These are phyloP conservation scores for Entosphenus tridentatus DNA, from an alignment of 2,113 vertebrate species.

Conservation along the genomic window DNA sequence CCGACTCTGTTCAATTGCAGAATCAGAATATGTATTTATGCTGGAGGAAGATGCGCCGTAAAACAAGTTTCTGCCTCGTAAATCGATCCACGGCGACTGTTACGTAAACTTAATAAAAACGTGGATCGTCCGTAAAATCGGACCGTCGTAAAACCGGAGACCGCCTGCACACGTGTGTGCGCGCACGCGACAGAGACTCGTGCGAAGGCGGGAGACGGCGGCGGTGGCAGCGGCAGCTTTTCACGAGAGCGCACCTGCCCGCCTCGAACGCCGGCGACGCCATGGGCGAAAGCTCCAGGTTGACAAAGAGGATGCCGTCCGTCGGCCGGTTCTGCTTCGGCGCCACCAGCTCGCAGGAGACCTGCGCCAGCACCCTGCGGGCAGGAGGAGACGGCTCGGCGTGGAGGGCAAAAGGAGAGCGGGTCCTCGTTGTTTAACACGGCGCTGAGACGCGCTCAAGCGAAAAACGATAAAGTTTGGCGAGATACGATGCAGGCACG, in stretches of 20 bases:
- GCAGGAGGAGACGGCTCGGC: constrained; percentile 6
- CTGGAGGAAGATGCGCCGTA: too few relatives aligned
- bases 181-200: too few relatives aligned
- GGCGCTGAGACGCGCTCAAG: neutral
- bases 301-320: constrained; percentile 77
- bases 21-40: too few relatives aligned
- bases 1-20: too few relatives aligned
- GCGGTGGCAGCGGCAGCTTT: too few relatives aligned
- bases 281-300: constrained; percentile 78
- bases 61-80: too few relatives aligned
- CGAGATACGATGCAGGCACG: neutral
- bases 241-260: constrained; percentile 35
- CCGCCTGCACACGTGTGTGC: too few relatives aligned
- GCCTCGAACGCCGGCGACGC: constrained; percentile 70
- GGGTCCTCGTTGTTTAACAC: neutral
- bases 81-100: too few relatives aligned
- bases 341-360: constrained; percentile 67
- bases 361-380: constrained; percentile 66
- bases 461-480: neutral
- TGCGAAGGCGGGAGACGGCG: too few relatives aligned
- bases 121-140: too few relatives aligned
- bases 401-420: neutral
- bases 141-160: too few relatives aligned
- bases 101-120: too few relatives aligned
- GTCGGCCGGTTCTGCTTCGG: constrained; percentile 69